Percentiles rank a stretch among this genome's conserved stretches.
These are phyloP conservation scores for Drosophila fuyamai DNA, from an alignment of 1,140 invertebrate genomes.

Conservation along the genomic window DNA sequence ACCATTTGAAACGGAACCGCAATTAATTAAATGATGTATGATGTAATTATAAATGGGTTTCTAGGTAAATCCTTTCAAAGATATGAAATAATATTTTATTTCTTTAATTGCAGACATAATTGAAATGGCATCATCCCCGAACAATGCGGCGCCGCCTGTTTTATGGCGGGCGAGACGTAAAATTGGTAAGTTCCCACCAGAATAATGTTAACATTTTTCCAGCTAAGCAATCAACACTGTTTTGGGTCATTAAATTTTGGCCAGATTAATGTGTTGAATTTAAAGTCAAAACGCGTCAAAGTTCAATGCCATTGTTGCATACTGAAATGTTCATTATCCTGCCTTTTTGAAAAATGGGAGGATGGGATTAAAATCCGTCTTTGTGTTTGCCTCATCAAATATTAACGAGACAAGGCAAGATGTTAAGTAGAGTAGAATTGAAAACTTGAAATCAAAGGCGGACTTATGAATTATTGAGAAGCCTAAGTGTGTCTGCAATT, in stretches of 20 bases:
- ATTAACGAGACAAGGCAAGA: conserved; percentile 51
- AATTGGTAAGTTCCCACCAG: conserved; percentile 87
- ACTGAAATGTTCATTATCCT: conserved; percentile 57
- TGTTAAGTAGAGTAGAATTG: conserved; percentile 23
- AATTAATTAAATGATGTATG: conserved; percentile 49
- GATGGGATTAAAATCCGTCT: conserved; percentile 15
- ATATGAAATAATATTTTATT: conserved; percentile 5
- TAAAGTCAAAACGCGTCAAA: conserved; percentile 1
- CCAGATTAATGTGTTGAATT: conserved; percentile 27
- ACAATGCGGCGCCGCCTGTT: conserved; percentile 91
- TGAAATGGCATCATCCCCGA: conserved; percentile 88
- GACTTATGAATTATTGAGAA: conserved; percentile 13
- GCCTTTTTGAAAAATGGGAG: conserved; percentile 3
- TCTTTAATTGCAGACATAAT: conserved; percentile 52
- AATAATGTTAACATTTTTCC: conserved; percentile 6
- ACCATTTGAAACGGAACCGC: conserved; percentile 12
- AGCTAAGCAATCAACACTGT: conserved; percentile 16
- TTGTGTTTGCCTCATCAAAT: conserved; percentile 46
- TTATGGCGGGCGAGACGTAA: conserved; percentile 91
- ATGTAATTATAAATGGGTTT: conserved; percentile 22
- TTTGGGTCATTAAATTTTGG: conserved; percentile 29
- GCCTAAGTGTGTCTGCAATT: not conserved
- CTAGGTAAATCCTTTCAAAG: conserved; percentile 20
- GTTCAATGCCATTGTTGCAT: conserved; percentile 39
- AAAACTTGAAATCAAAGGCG: not conserved